Conservation (phyloP, 2,888 invertebrate species). For the Xylota segnis region DNA sequence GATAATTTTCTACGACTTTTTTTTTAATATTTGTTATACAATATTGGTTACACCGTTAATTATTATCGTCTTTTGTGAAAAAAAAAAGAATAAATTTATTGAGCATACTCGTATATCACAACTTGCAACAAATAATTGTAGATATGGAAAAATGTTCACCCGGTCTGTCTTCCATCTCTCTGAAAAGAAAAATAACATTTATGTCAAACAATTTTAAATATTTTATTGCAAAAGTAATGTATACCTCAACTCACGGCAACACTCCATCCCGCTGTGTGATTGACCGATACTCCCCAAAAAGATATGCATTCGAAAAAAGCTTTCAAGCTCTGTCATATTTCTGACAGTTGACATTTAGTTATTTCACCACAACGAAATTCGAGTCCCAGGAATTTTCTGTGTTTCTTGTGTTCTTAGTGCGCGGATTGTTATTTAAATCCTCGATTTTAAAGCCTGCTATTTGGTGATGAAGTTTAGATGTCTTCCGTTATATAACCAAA, state of each 20-base stretch:
- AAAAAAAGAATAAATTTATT: slow-evolving; percentile 54
- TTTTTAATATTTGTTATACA: slow-evolving; percentile 50
- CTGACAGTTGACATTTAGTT: slow-evolving; percentile 62
- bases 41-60: slow-evolving; percentile 39
- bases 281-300: slow-evolving; percentile 37
- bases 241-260: slow-evolving; percentile 49
- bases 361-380: slow-evolving; percentile 54
- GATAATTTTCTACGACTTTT: slow-evolving; percentile 61
- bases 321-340: slow-evolving; percentile 54
- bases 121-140: slow-evolving; percentile 69
- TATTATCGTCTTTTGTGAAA: slow-evolving; percentile 55
- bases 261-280: slow-evolving; percentile 24
- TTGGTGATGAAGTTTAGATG: slow-evolving; percentile 37
- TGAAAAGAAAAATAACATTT: slow-evolving; percentile 14
- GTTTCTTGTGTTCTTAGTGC: not conserved
- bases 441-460: not conserved
- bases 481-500: slow-evolving; percentile 80
- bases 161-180: slow-evolving; percentile 9
- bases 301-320: slow-evolving; percentile 67
- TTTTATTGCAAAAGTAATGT: not conserved
- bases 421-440: slow-evolving; percentile 1
- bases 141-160: slow-evolving; percentile 66
- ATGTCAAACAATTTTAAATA: not conserved
- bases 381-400: slow-evolving; percentile 4
- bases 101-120: slow-evolving; percentile 72